A percentile compares a stretch with the other conserved stretches of the same genome.
These are phyloP conservation scores for Gobio occitaniae DNA, from an alignment of 2,797 vertebrate genomes.

Conservation along the genomic window DNA sequence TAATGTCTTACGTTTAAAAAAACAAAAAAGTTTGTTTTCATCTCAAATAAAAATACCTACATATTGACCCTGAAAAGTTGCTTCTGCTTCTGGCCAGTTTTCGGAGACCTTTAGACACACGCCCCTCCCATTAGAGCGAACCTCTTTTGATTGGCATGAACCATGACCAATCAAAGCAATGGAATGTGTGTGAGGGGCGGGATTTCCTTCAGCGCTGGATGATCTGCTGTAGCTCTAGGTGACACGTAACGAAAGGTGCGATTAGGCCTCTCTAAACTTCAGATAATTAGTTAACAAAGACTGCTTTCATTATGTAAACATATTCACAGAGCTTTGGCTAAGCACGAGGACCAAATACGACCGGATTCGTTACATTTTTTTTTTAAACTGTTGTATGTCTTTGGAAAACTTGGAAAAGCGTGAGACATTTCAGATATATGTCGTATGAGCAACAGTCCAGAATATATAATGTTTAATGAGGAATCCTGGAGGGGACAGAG, in stretches of 20 bases:
- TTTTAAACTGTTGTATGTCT: background rate
- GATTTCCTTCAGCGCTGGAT: constrained; percentile 78
- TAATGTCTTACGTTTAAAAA: background rate
- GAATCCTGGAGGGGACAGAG: constrained; percentile 10
- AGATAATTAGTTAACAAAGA: constrained; percentile 61
- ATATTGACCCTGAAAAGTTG: background rate
- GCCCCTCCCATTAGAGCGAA: background rate
- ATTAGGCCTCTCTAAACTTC: background rate
- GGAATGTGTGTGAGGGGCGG: constrained; percentile 64
- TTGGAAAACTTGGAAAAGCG: constrained; percentile 11
- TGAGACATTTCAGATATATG: background rate
- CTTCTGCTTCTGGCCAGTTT: background rate
- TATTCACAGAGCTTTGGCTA: background rate
- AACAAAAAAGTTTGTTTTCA: background rate
- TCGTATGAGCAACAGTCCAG: background rate
- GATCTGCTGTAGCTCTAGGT: constrained; percentile 65
- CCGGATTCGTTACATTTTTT: background rate
- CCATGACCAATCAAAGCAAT: constrained; percentile 1
- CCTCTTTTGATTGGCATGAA: background rate
- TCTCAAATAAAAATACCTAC: background rate
- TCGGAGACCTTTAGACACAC: background rate
- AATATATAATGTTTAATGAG: constrained; percentile 28
- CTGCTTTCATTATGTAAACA: constrained; percentile 3
- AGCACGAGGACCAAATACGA: background rate
- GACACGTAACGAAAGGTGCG: constrained; percentile 81